phyloP scores from a whole-genome alignment of 2,113 vertebrate species.

The Climacteris rufus region DNA sequence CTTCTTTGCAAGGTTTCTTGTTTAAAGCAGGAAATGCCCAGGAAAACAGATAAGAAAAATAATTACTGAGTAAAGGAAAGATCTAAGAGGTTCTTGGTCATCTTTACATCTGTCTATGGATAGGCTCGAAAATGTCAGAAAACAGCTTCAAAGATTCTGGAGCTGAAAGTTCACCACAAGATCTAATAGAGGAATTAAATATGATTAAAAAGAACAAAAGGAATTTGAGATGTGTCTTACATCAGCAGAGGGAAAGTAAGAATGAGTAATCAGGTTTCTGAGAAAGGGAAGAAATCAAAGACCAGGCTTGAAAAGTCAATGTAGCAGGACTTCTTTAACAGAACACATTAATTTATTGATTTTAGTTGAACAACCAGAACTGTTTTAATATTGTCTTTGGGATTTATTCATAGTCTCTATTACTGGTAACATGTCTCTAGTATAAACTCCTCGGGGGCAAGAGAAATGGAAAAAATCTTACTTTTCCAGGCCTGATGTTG shows the following conservation, averaged over 20 bases:
- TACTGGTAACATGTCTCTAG: background rate
- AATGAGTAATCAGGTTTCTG: conserved; percentile 10
- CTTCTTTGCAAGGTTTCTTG: background rate
- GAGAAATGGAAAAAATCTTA: background rate
- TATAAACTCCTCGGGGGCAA: background rate
- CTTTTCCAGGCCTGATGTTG: background rate
- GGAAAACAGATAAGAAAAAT: conserved; percentile 29
- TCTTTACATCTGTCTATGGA: background rate
- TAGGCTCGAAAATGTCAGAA: background rate
- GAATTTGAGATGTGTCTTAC: background rate
- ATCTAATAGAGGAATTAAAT: conserved; percentile 23
- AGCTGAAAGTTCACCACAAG: background rate
- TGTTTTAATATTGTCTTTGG: background rate
- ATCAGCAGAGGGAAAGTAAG: background rate
- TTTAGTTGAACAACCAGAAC: background rate
- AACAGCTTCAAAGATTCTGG: background rate
- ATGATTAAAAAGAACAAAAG: conserved; percentile 21
- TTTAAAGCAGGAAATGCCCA: background rate
- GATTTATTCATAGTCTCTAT: background rate
- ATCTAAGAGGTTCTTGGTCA: background rate
- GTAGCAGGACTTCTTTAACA: background rate
- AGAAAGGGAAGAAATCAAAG: background rate
- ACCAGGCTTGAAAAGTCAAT: background rate
- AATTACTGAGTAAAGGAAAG: background rate
- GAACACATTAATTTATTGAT: background rate